Evolutionary conservation across 2,113 vertebrate species (phyloP), one percentile per base, ranked within the genome.

Genomic region (Crotophaga sulcirostris): DNA sequence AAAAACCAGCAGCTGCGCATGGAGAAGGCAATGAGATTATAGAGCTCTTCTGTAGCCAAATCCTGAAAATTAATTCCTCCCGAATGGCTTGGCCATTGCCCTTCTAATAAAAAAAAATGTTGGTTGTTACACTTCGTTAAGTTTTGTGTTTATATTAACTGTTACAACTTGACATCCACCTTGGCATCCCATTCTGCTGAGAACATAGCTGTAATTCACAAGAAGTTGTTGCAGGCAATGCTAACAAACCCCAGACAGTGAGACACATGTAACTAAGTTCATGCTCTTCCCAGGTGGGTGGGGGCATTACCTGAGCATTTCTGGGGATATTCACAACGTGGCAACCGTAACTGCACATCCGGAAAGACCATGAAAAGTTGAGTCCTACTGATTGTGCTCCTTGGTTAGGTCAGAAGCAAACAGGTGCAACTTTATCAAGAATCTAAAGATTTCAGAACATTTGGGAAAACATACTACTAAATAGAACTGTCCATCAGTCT

Each of bases 31-130:
- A 68, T 52, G 28, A 95, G 72, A 96, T 95, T 87, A 36, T 84
- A 87, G 74, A 95, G 62, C 24, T 79, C 79, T 93, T 90, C 88
- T 89, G 86, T 93, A 93, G 92, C 83, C 77, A 95, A 96, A 94
- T 96, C 93, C 73, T 92, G 79, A 93, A 70, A 93, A 72, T 90
- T 96, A 95, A 97, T 97, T 96, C 44, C 72, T 93, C 83, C 80
- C 92, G 68, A 93, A 84, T 58, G 90, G 58, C 90, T 92, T 91
- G 76, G 73, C 20, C 80, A 64, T 67, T 74, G 68, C 25, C 17
- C 23, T 45, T 79, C 88, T 38, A 96, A 95, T 96, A 96, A 96
- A 93, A 93, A 93, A 94, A 64, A 70, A 52, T 16, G 13, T 93
- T 73, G 40, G 92, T 96, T 96, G 92, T 96, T 96, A 95, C 88